phyloP scores from a whole-genome alignment of 2,888 invertebrate species.

The Microctonus hyperodae region DNA sequence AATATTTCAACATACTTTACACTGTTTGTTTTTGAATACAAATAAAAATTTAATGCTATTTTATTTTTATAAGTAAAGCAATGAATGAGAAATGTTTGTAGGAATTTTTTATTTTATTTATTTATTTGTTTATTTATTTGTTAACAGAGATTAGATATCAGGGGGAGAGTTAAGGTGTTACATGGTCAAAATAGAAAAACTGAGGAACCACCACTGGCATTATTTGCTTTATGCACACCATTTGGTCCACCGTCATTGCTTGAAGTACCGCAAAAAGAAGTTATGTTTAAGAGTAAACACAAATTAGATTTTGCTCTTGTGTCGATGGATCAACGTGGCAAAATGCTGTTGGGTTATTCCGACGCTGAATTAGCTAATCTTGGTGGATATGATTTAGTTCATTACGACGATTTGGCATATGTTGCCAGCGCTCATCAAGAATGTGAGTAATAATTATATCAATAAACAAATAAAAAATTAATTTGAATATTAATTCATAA shows the following conservation, averaged over 20 bases:
- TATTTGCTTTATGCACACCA: constrained; percentile 98
- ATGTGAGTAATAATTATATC: too few relatives aligned
- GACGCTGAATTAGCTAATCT: constrained; percentile 89
- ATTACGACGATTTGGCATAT: constrained; percentile 96
- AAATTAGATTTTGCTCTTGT: constrained; percentile 95
- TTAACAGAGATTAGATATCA: constrained; percentile 92
- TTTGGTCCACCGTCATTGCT: constrained; percentile 97
- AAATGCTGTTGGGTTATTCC: constrained; percentile 92
- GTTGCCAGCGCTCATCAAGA: constrained; percentile 99
- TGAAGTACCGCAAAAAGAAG: constrained; percentile 97
- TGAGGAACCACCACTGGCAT: constrained; percentile 90
- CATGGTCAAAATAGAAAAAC: constrained; percentile 96
- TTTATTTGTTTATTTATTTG: constrained; percentile 40
- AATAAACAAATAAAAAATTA: background rate
- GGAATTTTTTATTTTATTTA: constrained; percentile 4
- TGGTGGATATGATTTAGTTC: constrained; percentile 98
- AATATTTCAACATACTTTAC: background rate
- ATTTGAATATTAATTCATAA: constrained; percentile 29
- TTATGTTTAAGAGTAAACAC: constrained; percentile 99
- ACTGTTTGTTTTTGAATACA: background rate
- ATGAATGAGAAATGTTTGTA: constrained; percentile 13
- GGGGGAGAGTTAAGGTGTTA: constrained; percentile 94
- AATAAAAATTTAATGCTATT: background rate
- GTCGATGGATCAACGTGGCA: constrained; percentile 97
- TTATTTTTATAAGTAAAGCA: background rate